These are phyloP conservation scores for Cabera pusaria DNA, from an alignment of 2,888 invertebrate species.

Conservation along the genomic window DNA sequence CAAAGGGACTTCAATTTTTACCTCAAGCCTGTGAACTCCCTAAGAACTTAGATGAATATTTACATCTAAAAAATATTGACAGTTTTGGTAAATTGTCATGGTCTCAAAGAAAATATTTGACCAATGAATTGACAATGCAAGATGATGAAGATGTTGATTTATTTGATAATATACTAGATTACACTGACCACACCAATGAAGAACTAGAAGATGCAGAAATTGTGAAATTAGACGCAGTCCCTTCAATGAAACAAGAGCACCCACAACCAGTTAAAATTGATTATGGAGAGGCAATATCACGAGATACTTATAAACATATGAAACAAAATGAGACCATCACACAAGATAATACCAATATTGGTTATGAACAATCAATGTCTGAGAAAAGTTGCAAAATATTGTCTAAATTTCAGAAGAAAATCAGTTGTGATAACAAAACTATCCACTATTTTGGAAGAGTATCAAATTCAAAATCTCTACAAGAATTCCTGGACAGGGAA, in stretches of 20 bases:
- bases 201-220: constrained; percentile 36
- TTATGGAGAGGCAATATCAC: constrained; percentile 14
- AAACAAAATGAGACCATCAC: constrained; percentile 18
- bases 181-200: constrained; percentile 47
- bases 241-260: neutral
- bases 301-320: constrained; percentile 15
- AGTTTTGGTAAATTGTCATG: constrained; percentile 63
- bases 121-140: constrained; percentile 42
- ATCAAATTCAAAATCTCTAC: constrained; percentile 48
- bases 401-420: constrained; percentile 30
- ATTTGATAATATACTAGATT: constrained; percentile 60
- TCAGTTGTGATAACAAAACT: constrained; percentile 21
- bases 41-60: constrained; percentile 68
- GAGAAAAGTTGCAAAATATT: constrained; percentile 46
- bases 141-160: constrained; percentile 48
- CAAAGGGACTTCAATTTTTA: constrained; percentile 74
- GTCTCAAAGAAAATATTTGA: constrained; percentile 49
- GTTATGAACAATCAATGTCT: constrained; percentile 51
- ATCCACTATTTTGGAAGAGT: constrained; percentile 51
- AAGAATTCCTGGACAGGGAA: constrained; percentile 60
- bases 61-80: constrained; percentile 73
- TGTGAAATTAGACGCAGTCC: neutral
- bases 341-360: constrained; percentile 31
- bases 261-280: constrained; percentile 5
- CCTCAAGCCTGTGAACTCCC: constrained; percentile 71